Percentiles rank a stretch among this genome's conserved stretches.
phyloP scores from a whole-genome alignment of 2,888 invertebrate genomes.

The Hypselothyrea guttata region DNA sequence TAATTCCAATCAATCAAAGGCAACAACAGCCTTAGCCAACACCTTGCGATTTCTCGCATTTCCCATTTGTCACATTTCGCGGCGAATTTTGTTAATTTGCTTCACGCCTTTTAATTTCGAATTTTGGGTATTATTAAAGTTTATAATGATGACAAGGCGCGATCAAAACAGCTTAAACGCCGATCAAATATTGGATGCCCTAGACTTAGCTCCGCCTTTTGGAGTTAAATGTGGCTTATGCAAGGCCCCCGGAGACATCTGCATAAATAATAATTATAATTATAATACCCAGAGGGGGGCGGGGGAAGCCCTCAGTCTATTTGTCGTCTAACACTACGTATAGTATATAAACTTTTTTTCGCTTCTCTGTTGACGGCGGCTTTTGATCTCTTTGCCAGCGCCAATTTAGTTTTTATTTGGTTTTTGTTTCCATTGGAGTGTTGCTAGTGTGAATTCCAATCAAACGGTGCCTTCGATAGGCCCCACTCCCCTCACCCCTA shows the following conservation, averaged over 20 bases:
- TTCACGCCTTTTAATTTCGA: constrained; percentile 32
- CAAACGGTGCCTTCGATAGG: constrained; percentile 38
- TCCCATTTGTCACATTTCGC: constrained; percentile 18
- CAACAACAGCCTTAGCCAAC: background rate
- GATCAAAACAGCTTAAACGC: constrained; percentile 64
- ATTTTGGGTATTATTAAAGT: constrained; percentile 36
- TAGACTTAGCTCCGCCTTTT: background rate
- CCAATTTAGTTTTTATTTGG: constrained; percentile 61
- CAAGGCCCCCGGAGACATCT: constrained; percentile 54
- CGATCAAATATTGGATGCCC: constrained; percentile 40
- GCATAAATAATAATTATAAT: constrained; percentile 61
- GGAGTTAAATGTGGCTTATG: constrained; percentile 40
- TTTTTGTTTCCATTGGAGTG: constrained; percentile 28
- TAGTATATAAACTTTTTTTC: constrained; percentile 6
- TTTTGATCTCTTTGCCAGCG: constrained; percentile 64
- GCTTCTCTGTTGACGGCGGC: constrained; percentile 54
- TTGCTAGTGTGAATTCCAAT: constrained; percentile 65
- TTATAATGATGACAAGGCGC: constrained; percentile 33
- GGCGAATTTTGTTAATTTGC: constrained; percentile 27
- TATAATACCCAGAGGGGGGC: constrained; percentile 20
- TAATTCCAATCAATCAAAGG: constrained; percentile 29
- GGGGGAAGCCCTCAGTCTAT: constrained; percentile 36
- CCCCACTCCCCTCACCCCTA: constrained; percentile 1
- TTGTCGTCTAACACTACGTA: constrained; percentile 71
- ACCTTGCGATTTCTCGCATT: constrained; percentile 2